Evolutionary conservation across 2,797 vertebrate genomes (phyloP).

Genomic region (Hydrophis major): DNA sequence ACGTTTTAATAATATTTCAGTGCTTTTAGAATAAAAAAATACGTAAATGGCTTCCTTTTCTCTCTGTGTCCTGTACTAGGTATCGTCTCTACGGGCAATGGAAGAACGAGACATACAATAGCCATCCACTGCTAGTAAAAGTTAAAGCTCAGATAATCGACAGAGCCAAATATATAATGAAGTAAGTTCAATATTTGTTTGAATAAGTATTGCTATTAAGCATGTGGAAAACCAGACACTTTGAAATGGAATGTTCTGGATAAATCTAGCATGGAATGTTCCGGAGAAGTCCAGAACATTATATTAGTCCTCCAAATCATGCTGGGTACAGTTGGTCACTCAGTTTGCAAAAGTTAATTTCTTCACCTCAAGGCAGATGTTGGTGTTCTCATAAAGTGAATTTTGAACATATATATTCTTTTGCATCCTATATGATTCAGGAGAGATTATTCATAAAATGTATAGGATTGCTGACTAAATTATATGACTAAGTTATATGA

Average conservation of each 20-base stretch:
- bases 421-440: too few relatives aligned
- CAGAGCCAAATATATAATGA: slow-evolving; percentile 98
- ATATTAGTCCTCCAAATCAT: neutral
- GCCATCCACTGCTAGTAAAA: slow-evolving; percentile 93
- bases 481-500: neutral
- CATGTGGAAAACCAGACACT: neutral
- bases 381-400: neutral
- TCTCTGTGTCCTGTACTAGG: slow-evolving; percentile 67
- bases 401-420: neutral
- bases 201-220: slow-evolving; percentile 1
- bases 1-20: neutral
- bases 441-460: neutral
- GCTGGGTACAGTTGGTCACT: neutral
- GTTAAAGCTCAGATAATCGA: slow-evolving; percentile 98
- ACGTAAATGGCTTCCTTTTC: slow-evolving; percentile 11
- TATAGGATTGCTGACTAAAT: neutral
- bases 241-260: neutral
- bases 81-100: slow-evolving; percentile 97
- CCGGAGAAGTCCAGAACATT: neutral
- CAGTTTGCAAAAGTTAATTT: neutral
- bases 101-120: slow-evolving; percentile 97
- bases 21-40: neutral
- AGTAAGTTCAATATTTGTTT: slow-evolving; percentile 79
- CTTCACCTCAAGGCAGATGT: neutral
- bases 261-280: neutral